Conservation (phyloP, 1,140 invertebrate genomes). For the Diorhabda carinulata region DNA sequence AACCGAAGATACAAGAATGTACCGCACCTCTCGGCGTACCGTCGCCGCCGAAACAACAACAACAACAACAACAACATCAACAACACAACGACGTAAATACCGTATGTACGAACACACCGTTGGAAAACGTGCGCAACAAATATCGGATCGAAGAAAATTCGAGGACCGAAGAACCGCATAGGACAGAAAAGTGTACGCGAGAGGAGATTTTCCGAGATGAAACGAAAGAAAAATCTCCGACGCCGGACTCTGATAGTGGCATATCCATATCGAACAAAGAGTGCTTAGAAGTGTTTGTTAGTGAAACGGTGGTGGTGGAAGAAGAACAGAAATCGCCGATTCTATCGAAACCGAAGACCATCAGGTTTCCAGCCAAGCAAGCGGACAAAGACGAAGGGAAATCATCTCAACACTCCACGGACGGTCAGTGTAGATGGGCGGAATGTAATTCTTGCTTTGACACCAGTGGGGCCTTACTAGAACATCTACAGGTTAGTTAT, state of each 20-base stretch:
- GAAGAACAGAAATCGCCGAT: conserved; percentile 56
- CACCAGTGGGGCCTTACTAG: conserved; percentile 73
- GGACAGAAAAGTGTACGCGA: conserved; percentile 24
- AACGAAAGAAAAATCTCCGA: conserved; percentile 22
- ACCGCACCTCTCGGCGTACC: conserved; percentile 17
- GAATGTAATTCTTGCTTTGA: conserved; percentile 76
- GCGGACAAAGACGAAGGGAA: conserved; percentile 41
- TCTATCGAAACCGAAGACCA: conserved; percentile 70
- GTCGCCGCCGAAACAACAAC: background rate
- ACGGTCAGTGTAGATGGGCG: conserved; percentile 75
- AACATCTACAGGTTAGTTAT: conserved; percentile 76
- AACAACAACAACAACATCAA: conserved; percentile 14
- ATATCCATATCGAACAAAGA: conserved; percentile 35
- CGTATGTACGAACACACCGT: background rate
- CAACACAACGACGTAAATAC: conserved; percentile 13
- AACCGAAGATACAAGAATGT: conserved; percentile 25
- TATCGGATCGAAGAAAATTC: conserved; percentile 23
- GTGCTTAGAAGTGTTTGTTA: conserved; percentile 36
- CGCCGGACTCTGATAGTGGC: conserved; percentile 43
- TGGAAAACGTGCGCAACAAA: conserved; percentile 16
- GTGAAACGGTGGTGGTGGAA: conserved; percentile 24
- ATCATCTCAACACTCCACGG: conserved; percentile 22
- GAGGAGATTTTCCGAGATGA: conserved; percentile 14
- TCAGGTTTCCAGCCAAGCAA: conserved; percentile 66
- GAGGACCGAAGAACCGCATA: conserved; percentile 28